phyloP scores from a whole-genome alignment of 2,113 vertebrate species.

The Psittacula cyanocephala region DNA sequence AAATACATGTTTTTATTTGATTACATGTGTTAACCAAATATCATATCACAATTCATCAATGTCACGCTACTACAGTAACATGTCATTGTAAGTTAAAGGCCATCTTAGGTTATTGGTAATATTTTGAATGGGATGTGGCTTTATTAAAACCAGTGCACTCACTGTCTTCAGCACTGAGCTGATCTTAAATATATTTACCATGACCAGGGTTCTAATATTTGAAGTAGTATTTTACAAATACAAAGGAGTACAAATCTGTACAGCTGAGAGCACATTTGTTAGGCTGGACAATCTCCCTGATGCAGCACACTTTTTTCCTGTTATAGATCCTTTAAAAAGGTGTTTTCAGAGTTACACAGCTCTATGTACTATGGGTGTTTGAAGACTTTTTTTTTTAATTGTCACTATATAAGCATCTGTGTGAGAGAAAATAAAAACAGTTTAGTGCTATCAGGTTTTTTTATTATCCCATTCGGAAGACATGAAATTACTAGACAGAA shows the following conservation, averaged over 20 bases:
- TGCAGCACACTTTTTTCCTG: not conserved
- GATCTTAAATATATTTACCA: not conserved
- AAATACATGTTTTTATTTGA: not conserved
- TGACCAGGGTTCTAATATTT: not conserved
- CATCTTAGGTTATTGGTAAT: not conserved
- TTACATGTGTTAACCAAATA: not conserved
- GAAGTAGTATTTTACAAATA: not conserved
- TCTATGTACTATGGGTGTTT: not conserved
- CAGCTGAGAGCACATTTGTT: not conserved
- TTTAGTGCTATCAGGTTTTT: not conserved
- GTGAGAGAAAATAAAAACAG: not conserved
- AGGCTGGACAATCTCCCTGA: not conserved
- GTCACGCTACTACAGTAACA: not conserved
- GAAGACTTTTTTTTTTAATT: not conserved
- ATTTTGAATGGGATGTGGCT: not conserved
- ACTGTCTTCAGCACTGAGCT: not conserved
- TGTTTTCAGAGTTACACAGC: not conserved
- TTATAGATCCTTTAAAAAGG: not conserved
- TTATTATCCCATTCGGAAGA: not conserved
- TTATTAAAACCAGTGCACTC: not conserved
- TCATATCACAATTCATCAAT: not conserved
- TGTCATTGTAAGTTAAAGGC: not conserved
- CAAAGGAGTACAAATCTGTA: not conserved
- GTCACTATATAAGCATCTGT: not conserved
- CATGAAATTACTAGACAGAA: slow-evolving; percentile 1